Percentiles rank a stretch among this genome's conserved stretches.
These are phyloP conservation scores for Petrocephalus zakoni DNA, from an alignment of 2,113 vertebrate genomes.

Conservation along the genomic window DNA sequence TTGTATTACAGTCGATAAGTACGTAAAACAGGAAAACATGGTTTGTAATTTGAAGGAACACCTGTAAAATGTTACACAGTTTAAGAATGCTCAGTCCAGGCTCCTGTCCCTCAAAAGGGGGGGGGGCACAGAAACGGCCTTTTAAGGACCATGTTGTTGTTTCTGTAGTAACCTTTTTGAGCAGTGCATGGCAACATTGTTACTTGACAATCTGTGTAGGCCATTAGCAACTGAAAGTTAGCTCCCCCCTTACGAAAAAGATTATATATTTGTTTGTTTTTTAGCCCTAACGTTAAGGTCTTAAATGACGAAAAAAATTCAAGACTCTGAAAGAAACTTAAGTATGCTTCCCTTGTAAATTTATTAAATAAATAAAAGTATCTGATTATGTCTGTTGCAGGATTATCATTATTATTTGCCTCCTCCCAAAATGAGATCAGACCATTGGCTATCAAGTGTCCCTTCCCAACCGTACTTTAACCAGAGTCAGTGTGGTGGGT, in stretches of 20 bases:
- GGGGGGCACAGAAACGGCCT: conserved; percentile 23
- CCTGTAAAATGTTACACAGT: background rate
- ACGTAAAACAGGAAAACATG: background rate
- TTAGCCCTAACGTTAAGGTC: conserved; percentile 22
- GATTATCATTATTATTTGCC: background rate
- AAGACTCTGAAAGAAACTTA: conserved; percentile 39
- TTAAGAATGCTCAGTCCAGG: background rate
- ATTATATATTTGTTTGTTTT: conserved; percentile 28
- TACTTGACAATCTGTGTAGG: conserved; percentile 22
- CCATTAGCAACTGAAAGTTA: conserved; percentile 14
- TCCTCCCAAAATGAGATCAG: background rate
- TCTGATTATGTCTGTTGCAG: conserved; percentile 16
- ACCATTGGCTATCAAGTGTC: background rate
- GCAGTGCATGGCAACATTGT: conserved; percentile 4
- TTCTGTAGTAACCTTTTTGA: conserved; percentile 28
- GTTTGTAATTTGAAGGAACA: background rate
- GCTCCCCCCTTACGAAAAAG: background rate
- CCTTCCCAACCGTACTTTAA: background rate
- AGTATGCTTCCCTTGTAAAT: conserved; percentile 38
- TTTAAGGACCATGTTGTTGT: conserved; percentile 26
- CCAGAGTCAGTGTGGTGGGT: background rate
- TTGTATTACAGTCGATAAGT: conserved; percentile 33
- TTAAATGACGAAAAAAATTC: conserved; percentile 23
- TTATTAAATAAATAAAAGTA: conserved; percentile 33
- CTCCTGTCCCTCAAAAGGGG: conserved; percentile 24